Evolutionary conservation across 2,888 invertebrate species (phyloP).

Genomic region (Brachyptera putata): DNA sequence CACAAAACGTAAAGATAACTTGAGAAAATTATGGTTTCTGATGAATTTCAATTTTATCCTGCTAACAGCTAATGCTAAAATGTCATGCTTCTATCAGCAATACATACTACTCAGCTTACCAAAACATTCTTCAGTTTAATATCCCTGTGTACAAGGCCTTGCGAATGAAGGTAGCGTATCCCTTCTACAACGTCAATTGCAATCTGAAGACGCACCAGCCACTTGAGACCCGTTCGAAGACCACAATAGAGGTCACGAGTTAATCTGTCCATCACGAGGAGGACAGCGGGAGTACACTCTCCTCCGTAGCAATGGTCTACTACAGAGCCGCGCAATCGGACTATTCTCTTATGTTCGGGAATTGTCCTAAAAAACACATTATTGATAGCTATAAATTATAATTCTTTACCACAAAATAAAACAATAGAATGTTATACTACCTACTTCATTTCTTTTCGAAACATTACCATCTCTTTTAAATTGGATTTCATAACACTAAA

Average conservation of each 20-base stretch:
- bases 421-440: too few species aligned
- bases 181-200: conserved; percentile 82
- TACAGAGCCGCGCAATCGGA: conserved; percentile 70
- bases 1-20: too few species aligned
- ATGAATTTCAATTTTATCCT: too few species aligned
- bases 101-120: too few species aligned
- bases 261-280: conserved; percentile 73
- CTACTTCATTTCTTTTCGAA: too few species aligned
- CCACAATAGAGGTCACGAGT: conserved; percentile 76
- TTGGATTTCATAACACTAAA: too few species aligned
- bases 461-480: too few species aligned
- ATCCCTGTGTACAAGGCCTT: conserved; percentile 83
- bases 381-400: too few species aligned
- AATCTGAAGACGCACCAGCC: conserved; percentile 61
- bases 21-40: too few species aligned
- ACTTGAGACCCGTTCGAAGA: conserved; percentile 61
- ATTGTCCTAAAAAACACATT: conserved; percentile 66
- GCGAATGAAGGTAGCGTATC: conserved; percentile 82
- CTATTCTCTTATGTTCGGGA: conserved; percentile 75
- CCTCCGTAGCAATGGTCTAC: conserved; percentile 74
- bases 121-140: conserved; percentile 87
- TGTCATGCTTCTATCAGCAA: too few species aligned
- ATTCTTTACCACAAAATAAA: too few species aligned
- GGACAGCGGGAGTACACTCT: conserved; percentile 65
- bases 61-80: too few species aligned